Evolutionary conservation across 2,888 invertebrate species (phyloP), one percentile per base, ranked within the genome.

Genomic region (Ochropleura plecta): DNA sequence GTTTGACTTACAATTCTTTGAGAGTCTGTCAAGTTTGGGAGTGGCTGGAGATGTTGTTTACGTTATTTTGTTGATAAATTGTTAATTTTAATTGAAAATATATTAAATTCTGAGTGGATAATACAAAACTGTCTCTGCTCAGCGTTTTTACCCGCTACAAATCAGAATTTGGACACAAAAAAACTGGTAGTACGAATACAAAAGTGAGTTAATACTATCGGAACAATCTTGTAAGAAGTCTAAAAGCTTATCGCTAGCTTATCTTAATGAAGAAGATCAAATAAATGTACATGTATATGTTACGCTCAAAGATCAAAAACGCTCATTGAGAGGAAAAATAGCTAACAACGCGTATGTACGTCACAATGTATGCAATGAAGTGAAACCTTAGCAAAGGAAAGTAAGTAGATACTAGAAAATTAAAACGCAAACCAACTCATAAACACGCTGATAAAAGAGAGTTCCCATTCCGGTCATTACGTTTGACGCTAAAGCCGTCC

Each of bases 1-100:
- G 83, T 85, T 82, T 78, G 74, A 76, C 59, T 81, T 85, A 57
- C 66, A 73, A 75, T 78, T 83, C 73, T 78, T 83, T 66, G 67
- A 53, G 66, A 63, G 76, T 74, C 76, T 79, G 59, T 55, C 63
- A 73, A 68, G 69, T 73, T 78, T 73, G 7, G 16, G 10, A 72
- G 55, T 68, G 67, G 42, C 59, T 60, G 16, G 40, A 40, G 18
- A 60, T 53, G n/a, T 51, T 67, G 18, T 57, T 6, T 63, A 8
- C 63, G 67, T 68, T 60, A 59, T 65, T 51, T 18, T 66, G 46
- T 70, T 66, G 30, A 16, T 55, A 12, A 5, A 68, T 53, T 48
- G 14, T 14, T 72, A 57, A 55, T 18, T 55, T 42, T 42, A 16
- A 40, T 30, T 44, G 30, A 14, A 8, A 18, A 53, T 5, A 40